These are phyloP conservation scores for Vireo altiloquus DNA, from an alignment of 2,113 vertebrate genomes.

Conservation along the genomic window DNA sequence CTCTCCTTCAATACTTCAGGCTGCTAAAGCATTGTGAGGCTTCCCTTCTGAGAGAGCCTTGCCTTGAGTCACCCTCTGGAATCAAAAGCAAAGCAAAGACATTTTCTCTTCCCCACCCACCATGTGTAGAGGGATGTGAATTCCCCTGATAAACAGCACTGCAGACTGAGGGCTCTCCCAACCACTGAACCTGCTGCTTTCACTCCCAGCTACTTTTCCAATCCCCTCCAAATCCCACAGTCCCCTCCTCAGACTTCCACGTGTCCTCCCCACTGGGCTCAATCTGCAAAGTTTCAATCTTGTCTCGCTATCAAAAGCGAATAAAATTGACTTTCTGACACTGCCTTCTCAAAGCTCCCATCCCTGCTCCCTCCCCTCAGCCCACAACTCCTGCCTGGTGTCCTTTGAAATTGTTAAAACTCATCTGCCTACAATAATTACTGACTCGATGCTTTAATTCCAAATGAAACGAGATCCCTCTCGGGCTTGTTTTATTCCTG, in stretches of 20 bases:
- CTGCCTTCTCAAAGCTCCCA: not conserved
- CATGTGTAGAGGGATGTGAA: not conserved
- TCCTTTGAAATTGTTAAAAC: not conserved
- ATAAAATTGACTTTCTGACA: not conserved
- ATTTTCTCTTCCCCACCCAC: not conserved
- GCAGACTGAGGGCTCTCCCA: not conserved
- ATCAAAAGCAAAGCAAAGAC: not conserved
- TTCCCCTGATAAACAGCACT: not conserved
- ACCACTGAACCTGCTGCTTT: not conserved
- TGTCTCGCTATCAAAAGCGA: not conserved
- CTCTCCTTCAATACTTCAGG: not conserved
- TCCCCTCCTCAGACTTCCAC: not conserved
- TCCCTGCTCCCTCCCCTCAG: not conserved
- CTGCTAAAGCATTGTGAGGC: not conserved
- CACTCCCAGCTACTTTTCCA: not conserved
- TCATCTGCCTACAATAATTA: slow-evolving; percentile 22
- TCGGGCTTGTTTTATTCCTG: not conserved
- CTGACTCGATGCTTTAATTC: not conserved
- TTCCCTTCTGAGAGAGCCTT: not conserved
- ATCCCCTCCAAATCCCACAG: not conserved
- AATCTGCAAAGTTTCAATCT: not conserved
- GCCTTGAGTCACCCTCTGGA: not conserved
- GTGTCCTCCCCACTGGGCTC: not conserved
- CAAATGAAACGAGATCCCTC: not conserved
- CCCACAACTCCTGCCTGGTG: not conserved